Percentiles rank a stretch among this genome's conserved stretches.
Evolutionary conservation across 2,113 vertebrate genomes (phyloP).

Genomic region (Mormoops blainvillei): DNA sequence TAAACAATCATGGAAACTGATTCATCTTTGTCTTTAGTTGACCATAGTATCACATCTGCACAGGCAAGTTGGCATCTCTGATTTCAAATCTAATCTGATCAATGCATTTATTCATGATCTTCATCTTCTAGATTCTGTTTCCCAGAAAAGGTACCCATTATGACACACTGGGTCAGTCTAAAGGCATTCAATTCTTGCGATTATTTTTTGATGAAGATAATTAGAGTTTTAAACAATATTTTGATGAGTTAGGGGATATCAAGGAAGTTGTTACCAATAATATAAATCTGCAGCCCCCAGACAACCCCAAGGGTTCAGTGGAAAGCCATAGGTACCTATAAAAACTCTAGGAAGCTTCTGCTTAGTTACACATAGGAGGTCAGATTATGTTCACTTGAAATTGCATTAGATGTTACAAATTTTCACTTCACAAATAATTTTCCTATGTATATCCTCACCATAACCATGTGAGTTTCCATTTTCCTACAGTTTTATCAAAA

Average conservation of each 20-base stretch:
- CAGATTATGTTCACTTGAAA: background rate
- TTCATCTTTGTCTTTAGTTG: background rate
- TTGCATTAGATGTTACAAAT: background rate
- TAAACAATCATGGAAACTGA: background rate
- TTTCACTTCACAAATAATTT: background rate
- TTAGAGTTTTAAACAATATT: background rate
- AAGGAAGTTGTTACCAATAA: background rate
- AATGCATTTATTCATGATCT: background rate
- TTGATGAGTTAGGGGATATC: background rate
- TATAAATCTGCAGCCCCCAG: background rate
- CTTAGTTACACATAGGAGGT: background rate
- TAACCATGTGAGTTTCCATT: background rate
- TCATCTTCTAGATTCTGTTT: background rate
- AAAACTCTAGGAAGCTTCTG: background rate
- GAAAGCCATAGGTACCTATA: background rate
- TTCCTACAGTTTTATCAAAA: background rate
- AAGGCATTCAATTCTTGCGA: background rate
- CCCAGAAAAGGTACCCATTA: background rate
- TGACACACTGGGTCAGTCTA: background rate
- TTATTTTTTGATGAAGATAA: background rate
- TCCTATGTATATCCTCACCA: background rate
- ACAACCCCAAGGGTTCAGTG: background rate
- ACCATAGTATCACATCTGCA: background rate
- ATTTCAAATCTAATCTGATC: constrained; percentile 5
- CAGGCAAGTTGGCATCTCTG: background rate